Percentiles rank a stretch among this genome's conserved stretches.
Evolutionary conservation across 1,140 invertebrate genomes (phyloP).

Genomic region (Drosophila sp.): DNA sequence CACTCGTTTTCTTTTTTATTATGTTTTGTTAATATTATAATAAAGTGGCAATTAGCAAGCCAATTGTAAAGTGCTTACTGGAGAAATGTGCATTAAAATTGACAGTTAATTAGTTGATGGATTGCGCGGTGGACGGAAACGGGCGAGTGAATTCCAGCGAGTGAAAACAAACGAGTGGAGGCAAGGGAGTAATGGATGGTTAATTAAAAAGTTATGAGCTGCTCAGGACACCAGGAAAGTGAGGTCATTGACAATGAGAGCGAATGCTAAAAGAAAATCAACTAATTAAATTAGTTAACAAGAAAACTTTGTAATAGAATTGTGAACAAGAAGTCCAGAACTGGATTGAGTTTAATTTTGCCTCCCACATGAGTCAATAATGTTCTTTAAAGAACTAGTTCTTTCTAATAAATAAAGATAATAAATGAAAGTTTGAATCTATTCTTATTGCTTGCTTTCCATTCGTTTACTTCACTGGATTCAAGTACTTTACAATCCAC

Average conservation of each 20-base stretch:
- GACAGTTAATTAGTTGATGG: constrained; percentile 56
- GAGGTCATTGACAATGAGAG: not conserved
- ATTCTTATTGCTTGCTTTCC: no score
- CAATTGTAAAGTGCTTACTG: constrained; percentile 40
- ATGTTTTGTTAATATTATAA: constrained; percentile 3
- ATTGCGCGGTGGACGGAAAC: not conserved
- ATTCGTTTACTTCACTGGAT: no score
- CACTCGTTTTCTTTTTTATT: not conserved
- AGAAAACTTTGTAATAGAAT: no score
- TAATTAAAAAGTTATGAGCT: constrained; percentile 51
- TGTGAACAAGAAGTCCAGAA: no score
- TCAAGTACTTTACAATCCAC: not conserved
- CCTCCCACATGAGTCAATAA: no score
- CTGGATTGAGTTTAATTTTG: no score
- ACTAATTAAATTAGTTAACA: not conserved
- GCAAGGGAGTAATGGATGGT: constrained; percentile 11
- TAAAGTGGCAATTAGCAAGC: constrained; percentile 40
- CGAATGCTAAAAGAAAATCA: not conserved
- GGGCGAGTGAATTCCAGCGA: not conserved
- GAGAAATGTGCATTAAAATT: constrained; percentile 36
- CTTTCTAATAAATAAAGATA: no score
- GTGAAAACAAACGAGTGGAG: not conserved
- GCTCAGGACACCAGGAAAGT: constrained; percentile 7
- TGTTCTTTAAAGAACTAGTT: no score
- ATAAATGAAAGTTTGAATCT: no score